Conservation (phyloP, 2,888 invertebrate genomes). For the Oscheius onirici region DNA sequence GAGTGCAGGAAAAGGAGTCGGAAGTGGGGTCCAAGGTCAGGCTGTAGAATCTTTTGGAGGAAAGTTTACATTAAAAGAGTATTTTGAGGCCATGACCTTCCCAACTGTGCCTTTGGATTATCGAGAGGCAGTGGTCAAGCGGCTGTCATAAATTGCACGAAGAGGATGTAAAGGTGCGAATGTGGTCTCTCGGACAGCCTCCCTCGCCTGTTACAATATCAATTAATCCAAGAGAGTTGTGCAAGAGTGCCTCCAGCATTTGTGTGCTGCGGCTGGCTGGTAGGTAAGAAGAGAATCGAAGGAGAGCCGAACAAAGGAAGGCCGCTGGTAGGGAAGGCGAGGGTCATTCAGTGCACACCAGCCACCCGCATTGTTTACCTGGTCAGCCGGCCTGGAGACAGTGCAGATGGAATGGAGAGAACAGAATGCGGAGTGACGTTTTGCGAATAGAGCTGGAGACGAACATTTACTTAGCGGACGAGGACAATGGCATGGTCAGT, state of each 20-base stretch:
- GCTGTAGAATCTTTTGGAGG: no score
- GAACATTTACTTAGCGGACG: no score
- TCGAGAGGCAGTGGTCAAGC: constrained; percentile 1
- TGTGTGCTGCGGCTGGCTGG: constrained; percentile 27
- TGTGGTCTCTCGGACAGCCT: constrained; percentile 2
- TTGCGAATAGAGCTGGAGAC: constrained; percentile 15
- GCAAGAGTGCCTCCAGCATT: neutral
- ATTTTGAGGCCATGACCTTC: no score
- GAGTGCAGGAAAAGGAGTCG: neutral
- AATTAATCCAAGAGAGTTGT: constrained; percentile 11
- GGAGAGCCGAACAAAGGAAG: constrained; percentile 26
- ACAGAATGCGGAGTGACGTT: constrained; percentile 10
- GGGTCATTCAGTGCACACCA: constrained; percentile 31
- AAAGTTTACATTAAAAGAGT: no score
- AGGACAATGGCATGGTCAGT: no score
- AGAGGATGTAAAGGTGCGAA: constrained; percentile 26
- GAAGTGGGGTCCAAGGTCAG: no score
- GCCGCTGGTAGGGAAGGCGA: constrained; percentile 31
- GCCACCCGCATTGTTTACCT: constrained; percentile 33
- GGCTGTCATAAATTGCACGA: constrained; percentile 22
- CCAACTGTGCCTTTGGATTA: neutral
- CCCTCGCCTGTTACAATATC: constrained; percentile 26
- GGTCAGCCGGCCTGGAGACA: constrained; percentile 14
- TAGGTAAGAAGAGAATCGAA: constrained; percentile 19
- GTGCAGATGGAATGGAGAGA: neutral